These are phyloP conservation scores for Serinus canaria DNA, from an alignment of 2,113 vertebrate species.

Conservation along the genomic window DNA sequence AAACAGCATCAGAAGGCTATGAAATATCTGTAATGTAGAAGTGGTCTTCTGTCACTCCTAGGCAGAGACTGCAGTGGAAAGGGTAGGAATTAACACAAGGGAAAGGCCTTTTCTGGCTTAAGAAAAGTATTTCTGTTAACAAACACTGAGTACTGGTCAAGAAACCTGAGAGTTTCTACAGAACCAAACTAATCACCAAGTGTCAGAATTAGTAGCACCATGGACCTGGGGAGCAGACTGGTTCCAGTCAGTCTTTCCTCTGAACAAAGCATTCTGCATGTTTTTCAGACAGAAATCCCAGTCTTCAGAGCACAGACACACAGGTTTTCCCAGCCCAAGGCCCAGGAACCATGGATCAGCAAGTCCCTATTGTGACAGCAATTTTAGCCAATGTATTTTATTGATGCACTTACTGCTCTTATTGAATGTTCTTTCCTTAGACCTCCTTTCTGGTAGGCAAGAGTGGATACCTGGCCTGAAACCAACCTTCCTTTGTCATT, in stretches of 20 bases:
- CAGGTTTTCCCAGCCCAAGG: neutral
- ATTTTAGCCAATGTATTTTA: neutral
- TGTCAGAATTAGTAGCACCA: neutral
- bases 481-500: neutral
- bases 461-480: conserved; percentile 10
- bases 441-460: neutral
- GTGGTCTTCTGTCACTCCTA: neutral
- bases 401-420: neutral
- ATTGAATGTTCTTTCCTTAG: neutral
- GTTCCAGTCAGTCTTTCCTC: neutral
- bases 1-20: neutral
- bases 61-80: neutral
- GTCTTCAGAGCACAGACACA: neutral
- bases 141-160: neutral
- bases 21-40: neutral
- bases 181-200: neutral
- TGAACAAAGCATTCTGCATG: neutral
- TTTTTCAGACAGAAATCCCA: neutral
- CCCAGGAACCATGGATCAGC: neutral
- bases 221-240: neutral
- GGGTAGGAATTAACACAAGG: neutral
- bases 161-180: neutral
- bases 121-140: neutral
- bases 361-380: neutral
- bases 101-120: neutral